A percentile compares a stretch with the other conserved stretches of the same genome.
Evolutionary conservation across 1,140 invertebrate species (phyloP).

Genomic region (Brachionus angularis): DNA sequence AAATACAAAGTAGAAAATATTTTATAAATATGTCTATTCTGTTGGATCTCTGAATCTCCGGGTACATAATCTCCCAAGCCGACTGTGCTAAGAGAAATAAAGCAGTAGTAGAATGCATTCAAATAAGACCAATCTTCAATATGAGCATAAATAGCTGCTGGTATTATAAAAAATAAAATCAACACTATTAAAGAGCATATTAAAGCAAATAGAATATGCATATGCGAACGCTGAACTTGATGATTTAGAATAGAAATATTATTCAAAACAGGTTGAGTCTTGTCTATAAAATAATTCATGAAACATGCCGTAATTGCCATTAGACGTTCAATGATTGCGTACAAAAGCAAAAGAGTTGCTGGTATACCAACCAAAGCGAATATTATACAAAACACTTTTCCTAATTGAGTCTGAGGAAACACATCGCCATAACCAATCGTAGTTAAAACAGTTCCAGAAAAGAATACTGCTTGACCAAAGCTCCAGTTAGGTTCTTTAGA

Average conservation of each 20-base stretch:
- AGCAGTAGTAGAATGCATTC: conserved; percentile 97
- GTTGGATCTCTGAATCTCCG: conserved; percentile 34
- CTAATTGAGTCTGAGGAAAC: conserved; percentile 58
- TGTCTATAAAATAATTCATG: conserved; percentile 58
- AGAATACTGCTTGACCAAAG: conserved; percentile 46
- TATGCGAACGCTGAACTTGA: conserved; percentile 5
- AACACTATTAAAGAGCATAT: conserved; percentile 5
- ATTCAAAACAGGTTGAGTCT: conserved; percentile 46
- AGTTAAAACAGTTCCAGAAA: conserved; percentile 46
- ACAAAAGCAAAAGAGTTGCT: conserved; percentile 61
- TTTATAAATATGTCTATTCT: conserved; percentile 23
- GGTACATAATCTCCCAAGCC: conserved; percentile 56
- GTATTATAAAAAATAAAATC: conserved; percentile 65
- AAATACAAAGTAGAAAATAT: conserved; percentile 39
- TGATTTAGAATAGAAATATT: background rate
- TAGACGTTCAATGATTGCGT: conserved; percentile 47
- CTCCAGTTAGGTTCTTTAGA: conserved; percentile 36
- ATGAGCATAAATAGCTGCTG: conserved; percentile 86
- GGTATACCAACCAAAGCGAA: conserved; percentile 53
- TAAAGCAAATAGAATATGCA: conserved; percentile 29
- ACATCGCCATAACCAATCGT: conserved; percentile 59
- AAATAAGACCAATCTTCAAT: conserved; percentile 97
- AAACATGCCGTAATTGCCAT: conserved; percentile 47
- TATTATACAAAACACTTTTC: conserved; percentile 59
- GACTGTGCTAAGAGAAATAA: conserved; percentile 95